phyloP scores from a whole-genome alignment of 2,888 invertebrate genomes.

The Coelogynopora nodosa region DNA sequence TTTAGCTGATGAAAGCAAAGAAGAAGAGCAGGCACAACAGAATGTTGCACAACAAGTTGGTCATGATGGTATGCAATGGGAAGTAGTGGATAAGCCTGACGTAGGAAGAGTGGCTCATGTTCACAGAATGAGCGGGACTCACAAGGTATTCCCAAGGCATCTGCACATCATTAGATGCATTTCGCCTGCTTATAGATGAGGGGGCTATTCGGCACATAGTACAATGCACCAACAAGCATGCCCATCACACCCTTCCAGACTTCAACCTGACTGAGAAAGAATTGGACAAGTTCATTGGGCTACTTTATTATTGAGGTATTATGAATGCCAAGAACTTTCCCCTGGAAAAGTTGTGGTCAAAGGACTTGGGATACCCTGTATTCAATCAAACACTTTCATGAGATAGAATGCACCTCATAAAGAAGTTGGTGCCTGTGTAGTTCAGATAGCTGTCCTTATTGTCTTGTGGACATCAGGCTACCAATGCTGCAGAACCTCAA shows the following conservation, averaged over 20 bases:
- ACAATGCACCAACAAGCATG: constrained; percentile 10
- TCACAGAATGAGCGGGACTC: constrained; percentile 30
- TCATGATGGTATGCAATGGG: constrained; percentile 22
- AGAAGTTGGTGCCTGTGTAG: too few relatives aligned
- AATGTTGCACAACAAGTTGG: constrained; percentile 29
- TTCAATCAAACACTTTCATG: too few relatives aligned
- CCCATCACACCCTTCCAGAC: constrained; percentile 19
- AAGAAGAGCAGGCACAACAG: constrained; percentile 24
- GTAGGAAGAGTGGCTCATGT: constrained; percentile 27
- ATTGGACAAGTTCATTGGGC: constrained; percentile 26
- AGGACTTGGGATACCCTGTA: too few relatives aligned
- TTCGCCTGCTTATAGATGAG: constrained; percentile 29
- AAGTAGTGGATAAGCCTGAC: constrained; percentile 18
- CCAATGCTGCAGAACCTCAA: too few relatives aligned
- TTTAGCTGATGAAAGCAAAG: background rate
- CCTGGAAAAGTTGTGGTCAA: constrained; percentile 22
- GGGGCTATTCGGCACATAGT: constrained; percentile 17
- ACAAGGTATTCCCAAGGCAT: constrained; percentile 26
- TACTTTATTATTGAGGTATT: constrained; percentile 3
- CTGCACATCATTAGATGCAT: constrained; percentile 6
- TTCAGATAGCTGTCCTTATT: too few relatives aligned
- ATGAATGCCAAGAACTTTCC: constrained; percentile 26
- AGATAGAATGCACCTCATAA: too few relatives aligned
- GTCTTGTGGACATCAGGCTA: too few relatives aligned
- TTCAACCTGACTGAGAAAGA: constrained; percentile 27